Conservation (phyloP, 2,888 invertebrate genomes). For the Eulithis prunata region DNA sequence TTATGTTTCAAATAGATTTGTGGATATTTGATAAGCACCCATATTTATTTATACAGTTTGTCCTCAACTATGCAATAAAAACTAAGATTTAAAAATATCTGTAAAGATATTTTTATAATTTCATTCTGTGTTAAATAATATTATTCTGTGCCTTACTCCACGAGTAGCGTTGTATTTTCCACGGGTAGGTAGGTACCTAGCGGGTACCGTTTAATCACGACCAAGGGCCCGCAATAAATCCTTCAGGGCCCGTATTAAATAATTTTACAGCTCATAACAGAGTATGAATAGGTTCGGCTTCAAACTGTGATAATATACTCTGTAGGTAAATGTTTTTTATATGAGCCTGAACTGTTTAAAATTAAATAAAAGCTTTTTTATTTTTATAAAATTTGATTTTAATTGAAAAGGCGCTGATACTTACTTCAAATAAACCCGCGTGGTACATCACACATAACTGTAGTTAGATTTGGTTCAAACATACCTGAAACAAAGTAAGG, state of each 20-base stretch:
- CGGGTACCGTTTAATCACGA: constrained; percentile 68
- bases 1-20: too few species aligned
- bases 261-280: constrained; percentile 55
- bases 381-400: too few species aligned
- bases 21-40: too few species aligned
- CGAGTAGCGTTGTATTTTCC: background rate
- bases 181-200: constrained; percentile 7
- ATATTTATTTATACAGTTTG: too few species aligned
- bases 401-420: too few species aligned
- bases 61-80: too few species aligned
- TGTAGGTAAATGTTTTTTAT: background rate
- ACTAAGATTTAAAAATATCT: too few species aligned
- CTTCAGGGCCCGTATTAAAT: constrained; percentile 58
- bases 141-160: constrained; percentile 7
- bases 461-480: background rate
- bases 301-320: constrained; percentile 3
- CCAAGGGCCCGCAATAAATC: constrained; percentile 59
- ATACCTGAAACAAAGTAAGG: constrained; percentile 23
- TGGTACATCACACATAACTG: too few species aligned
- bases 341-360: background rate
- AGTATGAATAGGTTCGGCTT: constrained; percentile 33
- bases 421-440: too few species aligned
- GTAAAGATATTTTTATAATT: too few species aligned
- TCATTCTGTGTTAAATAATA: background rate
- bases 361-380: background rate